phyloP scores from a whole-genome alignment of 2,888 invertebrate species.

The Chrysolina oricalcia region DNA sequence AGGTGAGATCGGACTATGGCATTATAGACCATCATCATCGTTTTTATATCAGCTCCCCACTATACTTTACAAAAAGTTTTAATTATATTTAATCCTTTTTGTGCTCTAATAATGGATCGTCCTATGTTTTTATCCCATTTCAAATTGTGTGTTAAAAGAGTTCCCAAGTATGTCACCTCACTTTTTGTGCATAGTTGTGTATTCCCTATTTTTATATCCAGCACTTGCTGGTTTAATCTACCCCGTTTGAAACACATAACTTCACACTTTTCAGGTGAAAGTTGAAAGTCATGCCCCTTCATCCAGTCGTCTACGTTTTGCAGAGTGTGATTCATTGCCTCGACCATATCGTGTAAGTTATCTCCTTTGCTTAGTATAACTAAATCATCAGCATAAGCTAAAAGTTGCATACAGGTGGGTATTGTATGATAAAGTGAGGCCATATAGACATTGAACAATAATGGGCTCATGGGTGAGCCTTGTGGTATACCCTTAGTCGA shows the following conservation, averaged over 20 bases:
- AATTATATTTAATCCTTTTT: slow-evolving; percentile 35
- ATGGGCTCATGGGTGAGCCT: background rate
- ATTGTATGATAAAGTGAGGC: background rate
- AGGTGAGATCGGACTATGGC: slow-evolving; percentile 19
- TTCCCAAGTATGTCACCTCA: slow-evolving; percentile 36
- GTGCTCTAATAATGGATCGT: slow-evolving; percentile 12
- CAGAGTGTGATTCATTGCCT: slow-evolving; percentile 27
- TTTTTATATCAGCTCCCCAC: background rate
- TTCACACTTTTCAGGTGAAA: slow-evolving; percentile 38
- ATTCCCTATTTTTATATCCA: background rate
- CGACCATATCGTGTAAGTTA: background rate
- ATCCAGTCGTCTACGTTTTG: slow-evolving; percentile 28
- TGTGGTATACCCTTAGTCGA: slow-evolving; percentile 22
- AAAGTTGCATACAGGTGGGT: background rate
- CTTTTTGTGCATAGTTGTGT: background rate
- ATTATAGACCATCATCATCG: background rate
- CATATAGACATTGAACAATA: slow-evolving; percentile 35
- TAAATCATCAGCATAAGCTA: slow-evolving; percentile 35
- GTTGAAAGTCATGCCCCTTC: slow-evolving; percentile 21
- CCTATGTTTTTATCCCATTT: slow-evolving; percentile 41
- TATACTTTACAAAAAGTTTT: slow-evolving; percentile 26
- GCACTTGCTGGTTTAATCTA: background rate
- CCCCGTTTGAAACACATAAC: slow-evolving; percentile 33
- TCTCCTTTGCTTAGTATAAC: slow-evolving; percentile 14
- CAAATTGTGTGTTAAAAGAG: slow-evolving; percentile 22